phyloP scores from a whole-genome alignment of 2,888 invertebrate genomes.

The Drosophila tanythrix region DNA sequence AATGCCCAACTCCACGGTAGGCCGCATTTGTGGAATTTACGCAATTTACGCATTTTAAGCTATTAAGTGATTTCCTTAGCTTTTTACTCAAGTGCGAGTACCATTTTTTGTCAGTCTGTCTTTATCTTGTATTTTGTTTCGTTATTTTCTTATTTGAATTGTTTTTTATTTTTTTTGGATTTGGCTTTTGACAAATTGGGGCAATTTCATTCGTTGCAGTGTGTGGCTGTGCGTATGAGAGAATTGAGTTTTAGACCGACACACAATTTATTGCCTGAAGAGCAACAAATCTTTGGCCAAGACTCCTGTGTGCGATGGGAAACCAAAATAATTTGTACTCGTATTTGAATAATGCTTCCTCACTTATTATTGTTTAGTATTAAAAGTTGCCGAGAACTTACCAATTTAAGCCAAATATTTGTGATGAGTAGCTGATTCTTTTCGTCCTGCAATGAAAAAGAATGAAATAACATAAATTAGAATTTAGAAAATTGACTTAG shows the following conservation, averaged over 20 bases:
- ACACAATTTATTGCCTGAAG: constrained; percentile 50
- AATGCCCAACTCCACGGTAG: constrained; percentile 12
- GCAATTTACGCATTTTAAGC: constrained; percentile 40
- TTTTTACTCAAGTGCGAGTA: constrained; percentile 39
- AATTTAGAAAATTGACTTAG: constrained; percentile 2
- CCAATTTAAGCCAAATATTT: constrained; percentile 98
- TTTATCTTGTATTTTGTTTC: background rate
- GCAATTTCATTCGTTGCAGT: constrained; percentile 63
- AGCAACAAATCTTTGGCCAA: constrained; percentile 49
- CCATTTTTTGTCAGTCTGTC: constrained; percentile 21
- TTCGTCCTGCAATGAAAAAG: constrained; percentile 92
- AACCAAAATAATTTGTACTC: constrained; percentile 31
- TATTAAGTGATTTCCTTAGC: constrained; percentile 51
- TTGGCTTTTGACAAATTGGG: constrained; percentile 59
- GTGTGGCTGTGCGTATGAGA: constrained; percentile 6
- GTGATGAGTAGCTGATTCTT: constrained; percentile 98
- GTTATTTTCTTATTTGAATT: constrained; percentile 1
- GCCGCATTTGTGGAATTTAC: constrained; percentile 39
- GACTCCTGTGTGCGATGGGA: constrained; percentile 43
- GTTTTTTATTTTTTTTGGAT: constrained; percentile 7
- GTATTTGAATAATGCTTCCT: constrained; percentile 29
- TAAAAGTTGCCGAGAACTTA: constrained; percentile 87
- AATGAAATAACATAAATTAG: constrained; percentile 14
- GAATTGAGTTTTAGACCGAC: constrained; percentile 44
- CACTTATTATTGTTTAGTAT: constrained; percentile 25